A percentile compares a stretch with the other conserved stretches of the same genome.
Evolutionary conservation across 2,888 invertebrate species (phyloP).

Genomic region (Nudaria mundana): DNA sequence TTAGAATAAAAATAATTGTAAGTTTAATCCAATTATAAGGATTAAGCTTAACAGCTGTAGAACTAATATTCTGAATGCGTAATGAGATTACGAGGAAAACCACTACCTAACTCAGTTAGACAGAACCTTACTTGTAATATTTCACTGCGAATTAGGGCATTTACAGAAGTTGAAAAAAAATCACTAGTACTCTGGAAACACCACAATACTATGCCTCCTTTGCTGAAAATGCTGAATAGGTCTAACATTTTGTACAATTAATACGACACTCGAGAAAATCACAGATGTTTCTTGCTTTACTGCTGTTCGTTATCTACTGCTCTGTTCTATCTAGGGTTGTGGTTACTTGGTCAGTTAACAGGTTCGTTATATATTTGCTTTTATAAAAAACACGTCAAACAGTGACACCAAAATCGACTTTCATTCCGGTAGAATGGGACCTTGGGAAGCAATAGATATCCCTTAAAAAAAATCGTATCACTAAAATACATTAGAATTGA

Average conservation of each 20-base stretch:
- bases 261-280: conserved; percentile 38
- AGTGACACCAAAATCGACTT: too few relatives aligned
- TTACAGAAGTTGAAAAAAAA: conserved; percentile 95
- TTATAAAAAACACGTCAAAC: too few relatives aligned
- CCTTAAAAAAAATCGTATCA: too few relatives aligned
- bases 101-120: conserved; percentile 23
- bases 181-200: conserved; percentile 97
- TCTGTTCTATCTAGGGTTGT: too few relatives aligned
- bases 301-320: too few relatives aligned
- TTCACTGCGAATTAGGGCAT: conserved; percentile 96
- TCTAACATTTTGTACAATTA: conserved; percentile 90
- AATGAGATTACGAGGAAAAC: conserved; percentile 43
- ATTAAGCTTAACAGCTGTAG: conserved; percentile 15
- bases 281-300: conserved; percentile 55
- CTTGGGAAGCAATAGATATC: too few relatives aligned
- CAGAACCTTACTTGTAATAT: conserved; percentile 96
- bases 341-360: too few relatives aligned
- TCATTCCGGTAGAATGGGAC: too few relatives aligned
- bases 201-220: conserved; percentile 99
- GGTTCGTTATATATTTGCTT: too few relatives aligned
- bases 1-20: conserved; percentile 1
- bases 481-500: too few relatives aligned
- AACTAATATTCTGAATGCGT: conserved; percentile 36
- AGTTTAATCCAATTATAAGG: conserved; percentile 3
- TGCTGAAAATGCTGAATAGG: conserved; percentile 99